phyloP scores from a whole-genome alignment of 2,888 invertebrate genomes.

The Eupsilia transversa region DNA sequence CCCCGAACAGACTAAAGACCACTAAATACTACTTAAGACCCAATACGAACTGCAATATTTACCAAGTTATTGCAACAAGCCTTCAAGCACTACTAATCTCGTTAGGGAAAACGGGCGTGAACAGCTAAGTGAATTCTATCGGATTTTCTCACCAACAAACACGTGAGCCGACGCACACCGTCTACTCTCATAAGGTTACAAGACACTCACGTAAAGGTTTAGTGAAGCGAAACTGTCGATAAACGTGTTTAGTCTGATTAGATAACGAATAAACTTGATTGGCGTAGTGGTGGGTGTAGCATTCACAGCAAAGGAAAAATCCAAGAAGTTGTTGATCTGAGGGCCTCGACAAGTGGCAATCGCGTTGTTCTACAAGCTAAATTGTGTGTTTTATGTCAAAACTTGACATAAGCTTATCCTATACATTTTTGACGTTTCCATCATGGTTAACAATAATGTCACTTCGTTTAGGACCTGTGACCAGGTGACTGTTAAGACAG shows the following conservation, averaged over 20 bases:
- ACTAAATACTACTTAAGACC: too few relatives aligned
- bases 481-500: neutral
- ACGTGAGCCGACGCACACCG: conserved; percentile 54
- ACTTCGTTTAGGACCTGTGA: neutral
- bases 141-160: conserved; percentile 47
- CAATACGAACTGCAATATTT: conserved; percentile 27
- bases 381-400: too few relatives aligned
- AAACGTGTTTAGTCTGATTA: neutral
- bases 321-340: neutral
- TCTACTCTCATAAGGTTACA: conserved; percentile 51
- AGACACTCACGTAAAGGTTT: conserved; percentile 52
- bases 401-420: neutral
- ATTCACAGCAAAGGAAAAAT: neutral
- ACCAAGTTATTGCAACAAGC: conserved; percentile 36
- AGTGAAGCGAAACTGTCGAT: conserved; percentile 53
- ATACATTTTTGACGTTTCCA: neutral
- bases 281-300: neutral
- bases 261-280: conserved; percentile 1
- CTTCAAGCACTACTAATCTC: conserved; percentile 44
- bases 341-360: neutral
- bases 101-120: conserved; percentile 30
- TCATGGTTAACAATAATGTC: neutral
- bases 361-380: neutral
- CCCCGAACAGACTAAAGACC: conserved; percentile 2
- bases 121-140: conserved; percentile 39